Base-by-base conservation (phyloP, 1,140 invertebrate species). In the Carcinoscorpius rotundicauda region DNA sequence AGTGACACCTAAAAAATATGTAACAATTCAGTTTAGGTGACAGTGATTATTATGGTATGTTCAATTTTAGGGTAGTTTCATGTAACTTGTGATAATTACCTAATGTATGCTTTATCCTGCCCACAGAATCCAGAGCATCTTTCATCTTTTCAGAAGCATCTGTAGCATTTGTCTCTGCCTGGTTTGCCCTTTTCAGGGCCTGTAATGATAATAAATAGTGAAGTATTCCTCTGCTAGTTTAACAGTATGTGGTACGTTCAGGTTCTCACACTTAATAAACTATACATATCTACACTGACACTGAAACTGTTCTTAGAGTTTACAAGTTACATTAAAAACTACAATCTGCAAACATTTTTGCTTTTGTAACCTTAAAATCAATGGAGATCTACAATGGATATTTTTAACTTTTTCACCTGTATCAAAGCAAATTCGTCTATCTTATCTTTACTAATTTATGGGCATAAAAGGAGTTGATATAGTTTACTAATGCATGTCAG, bases 91-190 rank as follows among this genome's bases (percentile, higher is more conserved):
- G 4, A 48, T 52, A 72, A 72, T 75, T 77, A 86, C 85, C 81
- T 55, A 97, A 78, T 68, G 92, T 85, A 52, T 85, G 82, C 67
- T 88, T 83, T 64, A 97, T 96, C 61, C 85, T 83, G 59, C 87
- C 82, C 3, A 97, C 82, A 61, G 90, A 86, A 6, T 82, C 79
- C 48, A 93, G 76, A 6, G 92, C 87, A 73, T 90, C 87, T 6
- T 84, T 78, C 0, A 96, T 89, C 79, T 89, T 87, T 65, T 86
- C 84, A 53, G 85, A 83, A 0, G 90, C 89, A 69, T 88, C 83
- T 58, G 82, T 78, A 0, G 91, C 88, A 66, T 87, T 86, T n/a
- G 83, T 88, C 74, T 91, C 90, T 3, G 92, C 91, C 80, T 91
- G 84, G 52, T 89, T 89, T 10, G 95, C 92, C 83, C 91, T 81